These are phyloP conservation scores for Spisula solida DNA, from an alignment of 2,888 invertebrate genomes.

Conservation along the genomic window DNA sequence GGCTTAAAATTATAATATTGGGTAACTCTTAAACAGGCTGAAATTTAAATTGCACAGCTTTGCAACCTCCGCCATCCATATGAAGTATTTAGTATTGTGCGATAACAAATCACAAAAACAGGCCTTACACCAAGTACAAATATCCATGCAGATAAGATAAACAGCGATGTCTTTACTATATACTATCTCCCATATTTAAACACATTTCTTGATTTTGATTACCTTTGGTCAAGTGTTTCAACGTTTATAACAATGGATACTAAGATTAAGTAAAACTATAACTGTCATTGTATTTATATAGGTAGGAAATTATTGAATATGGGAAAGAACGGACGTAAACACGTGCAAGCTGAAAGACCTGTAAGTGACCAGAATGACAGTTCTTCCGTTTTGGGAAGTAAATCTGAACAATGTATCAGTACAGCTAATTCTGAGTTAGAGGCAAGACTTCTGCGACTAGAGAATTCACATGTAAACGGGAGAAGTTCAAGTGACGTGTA, in stretches of 20 bases:
- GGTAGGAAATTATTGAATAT: not conserved
- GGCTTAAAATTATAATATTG: no score
- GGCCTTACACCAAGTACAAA: no score
- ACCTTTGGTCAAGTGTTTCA: not conserved
- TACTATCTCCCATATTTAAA: not conserved
- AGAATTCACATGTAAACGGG: slow-evolving; percentile 37
- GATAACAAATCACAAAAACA: not conserved
- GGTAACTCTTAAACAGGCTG: no score
- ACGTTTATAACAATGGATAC: not conserved
- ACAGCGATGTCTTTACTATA: not conserved
- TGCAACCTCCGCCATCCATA: no score
- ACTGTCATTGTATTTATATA: not conserved
- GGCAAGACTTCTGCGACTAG: slow-evolving; percentile 50
- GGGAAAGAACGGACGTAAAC: slow-evolving; percentile 7
- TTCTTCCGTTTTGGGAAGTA: not conserved
- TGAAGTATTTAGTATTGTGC: no score
- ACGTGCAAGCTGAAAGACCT: not conserved
- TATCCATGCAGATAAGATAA: not conserved
- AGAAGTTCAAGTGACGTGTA: slow-evolving; percentile 53
- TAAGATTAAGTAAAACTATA: not conserved
- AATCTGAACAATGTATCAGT: not conserved
- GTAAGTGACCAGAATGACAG: not conserved
- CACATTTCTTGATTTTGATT: not conserved
- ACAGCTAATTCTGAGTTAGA: slow-evolving; percentile 24
- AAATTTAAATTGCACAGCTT: no score